A percentile compares a stretch with the other conserved stretches of the same genome.
These are phyloP conservation scores for Cecidostiba fungosa DNA, from an alignment of 2,888 invertebrate species.

Conservation along the genomic window DNA sequence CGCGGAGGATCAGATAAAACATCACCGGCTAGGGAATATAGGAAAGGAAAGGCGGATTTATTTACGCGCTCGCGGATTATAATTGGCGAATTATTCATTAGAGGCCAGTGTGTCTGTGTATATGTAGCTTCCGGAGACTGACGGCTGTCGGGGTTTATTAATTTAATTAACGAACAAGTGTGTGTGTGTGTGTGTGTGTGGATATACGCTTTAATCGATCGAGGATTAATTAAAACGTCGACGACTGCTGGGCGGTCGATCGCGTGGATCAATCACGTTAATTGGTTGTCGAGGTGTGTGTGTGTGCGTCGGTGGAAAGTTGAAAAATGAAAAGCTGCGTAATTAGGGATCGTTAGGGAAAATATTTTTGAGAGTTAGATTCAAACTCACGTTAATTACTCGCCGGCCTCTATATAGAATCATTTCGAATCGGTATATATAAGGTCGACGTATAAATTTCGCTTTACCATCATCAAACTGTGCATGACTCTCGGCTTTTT, in stretches of 20 bases:
- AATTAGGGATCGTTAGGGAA: slow-evolving; percentile 36
- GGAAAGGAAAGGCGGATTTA: slow-evolving; percentile 39
- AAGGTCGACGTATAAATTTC: too few species aligned
- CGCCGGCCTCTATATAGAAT: too few species aligned
- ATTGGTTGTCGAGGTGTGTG: slow-evolving; percentile 11
- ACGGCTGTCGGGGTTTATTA: slow-evolving; percentile 29
- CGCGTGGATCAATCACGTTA: slow-evolving; percentile 39
- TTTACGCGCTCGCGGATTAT: slow-evolving; percentile 13
- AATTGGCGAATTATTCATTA: slow-evolving; percentile 46
- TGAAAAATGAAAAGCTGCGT: slow-evolving; percentile 9
- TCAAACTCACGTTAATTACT: neutral
- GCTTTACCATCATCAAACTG: too few species aligned
- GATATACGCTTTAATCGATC: slow-evolving; percentile 16
- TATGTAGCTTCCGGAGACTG: neutral
- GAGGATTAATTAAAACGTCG: slow-evolving; percentile 27
- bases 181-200: neutral
- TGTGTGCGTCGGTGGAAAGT: neutral
- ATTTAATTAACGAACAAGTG: slow-evolving; percentile 38
- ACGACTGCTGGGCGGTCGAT: neutral
- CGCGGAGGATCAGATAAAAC: slow-evolving; percentile 42
- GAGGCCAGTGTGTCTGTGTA: neutral
- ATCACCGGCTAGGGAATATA: neutral
- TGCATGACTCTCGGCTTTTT: neutral
- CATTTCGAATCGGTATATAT: too few species aligned
- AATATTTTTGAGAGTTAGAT: neutral